Conservation (phyloP, 2,113 vertebrate species). For the Anhinga anhinga region DNA sequence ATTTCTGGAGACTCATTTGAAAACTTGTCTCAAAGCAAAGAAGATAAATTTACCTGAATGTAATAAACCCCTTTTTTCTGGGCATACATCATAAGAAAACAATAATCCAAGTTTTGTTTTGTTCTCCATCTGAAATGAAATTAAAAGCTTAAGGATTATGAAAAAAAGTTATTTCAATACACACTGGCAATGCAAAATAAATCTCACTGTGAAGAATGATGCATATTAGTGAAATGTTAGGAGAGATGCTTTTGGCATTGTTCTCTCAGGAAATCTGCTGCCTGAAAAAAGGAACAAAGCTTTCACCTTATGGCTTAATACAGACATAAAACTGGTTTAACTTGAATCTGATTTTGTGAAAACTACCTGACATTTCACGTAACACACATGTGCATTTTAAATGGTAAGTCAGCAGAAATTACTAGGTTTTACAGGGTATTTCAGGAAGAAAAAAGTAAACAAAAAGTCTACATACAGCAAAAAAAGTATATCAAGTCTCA, state of each 20-base stretch:
- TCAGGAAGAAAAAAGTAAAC: neutral
- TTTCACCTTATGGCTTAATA: neutral
- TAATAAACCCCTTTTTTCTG: conserved; percentile 95
- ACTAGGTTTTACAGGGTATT: neutral
- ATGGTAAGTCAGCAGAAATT: neutral
- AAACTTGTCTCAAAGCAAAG: neutral
- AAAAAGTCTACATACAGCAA: neutral
- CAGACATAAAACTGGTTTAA: neutral
- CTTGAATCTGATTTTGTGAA: neutral
- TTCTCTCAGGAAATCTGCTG: conserved; percentile 2
- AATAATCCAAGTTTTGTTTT: conserved; percentile 98
- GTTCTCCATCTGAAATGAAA: conserved; percentile 91
- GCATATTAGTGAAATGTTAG: neutral
- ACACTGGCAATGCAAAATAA: neutral
- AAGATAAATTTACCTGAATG: conserved; percentile 85
- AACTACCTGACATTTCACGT: neutral
- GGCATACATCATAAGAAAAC: conserved; percentile 99
- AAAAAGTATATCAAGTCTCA: neutral
- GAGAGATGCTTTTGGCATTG: neutral
- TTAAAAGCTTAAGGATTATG: neutral
- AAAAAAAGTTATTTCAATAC: neutral
- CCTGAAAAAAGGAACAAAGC: neutral
- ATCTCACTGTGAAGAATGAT: neutral
- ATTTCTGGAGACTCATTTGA: neutral
- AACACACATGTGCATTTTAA: neutral